Percentiles rank a stretch among this genome's conserved stretches.
These are phyloP conservation scores for Pseudomyrmex flavicornis DNA, from an alignment of 1,140 invertebrate genomes.

Conservation along the genomic window DNA sequence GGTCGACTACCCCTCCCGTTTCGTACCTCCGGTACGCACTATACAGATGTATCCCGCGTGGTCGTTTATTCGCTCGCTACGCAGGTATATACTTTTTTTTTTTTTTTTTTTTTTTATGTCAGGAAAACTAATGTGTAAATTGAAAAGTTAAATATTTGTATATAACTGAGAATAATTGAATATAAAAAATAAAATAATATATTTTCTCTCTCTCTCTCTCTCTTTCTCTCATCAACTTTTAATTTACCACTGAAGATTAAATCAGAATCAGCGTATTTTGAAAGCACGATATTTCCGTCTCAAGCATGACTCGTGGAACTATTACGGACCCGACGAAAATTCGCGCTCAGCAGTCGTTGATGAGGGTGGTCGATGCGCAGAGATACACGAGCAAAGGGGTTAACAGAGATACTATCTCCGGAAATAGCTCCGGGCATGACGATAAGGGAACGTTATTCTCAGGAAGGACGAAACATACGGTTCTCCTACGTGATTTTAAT, in stretches of 20 bases:
- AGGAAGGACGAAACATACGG: not conserved
- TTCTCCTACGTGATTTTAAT: conserved; percentile 62
- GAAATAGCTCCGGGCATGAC: conserved; percentile 48
- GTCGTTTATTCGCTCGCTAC: conserved; percentile 39
- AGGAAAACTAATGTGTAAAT: conserved; percentile 2
- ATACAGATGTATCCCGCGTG: not conserved
- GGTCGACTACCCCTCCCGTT: conserved; percentile 52
- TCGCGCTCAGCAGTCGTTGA: conserved; percentile 26
- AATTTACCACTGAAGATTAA: not conserved
- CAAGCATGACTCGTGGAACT: conserved; percentile 17
- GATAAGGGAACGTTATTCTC: conserved; percentile 31
- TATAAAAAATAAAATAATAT: not conserved
- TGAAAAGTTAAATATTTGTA: not conserved
- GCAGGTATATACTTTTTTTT: not conserved
- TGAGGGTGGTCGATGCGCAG: conserved; percentile 7
- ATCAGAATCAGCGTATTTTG: not conserved
- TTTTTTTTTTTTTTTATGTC: conserved; percentile 20
- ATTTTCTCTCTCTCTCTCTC: no score
- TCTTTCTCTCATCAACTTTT: not conserved
- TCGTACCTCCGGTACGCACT: conserved; percentile 19
- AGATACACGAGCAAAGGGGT: conserved; percentile 27
- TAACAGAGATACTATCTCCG: conserved; percentile 43
- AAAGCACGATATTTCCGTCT: not conserved
- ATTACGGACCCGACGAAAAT: conserved; percentile 4
- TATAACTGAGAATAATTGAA: not conserved